phyloP scores from a whole-genome alignment of 64 coral and sea anemone species.

The Actinia equina region DNA sequence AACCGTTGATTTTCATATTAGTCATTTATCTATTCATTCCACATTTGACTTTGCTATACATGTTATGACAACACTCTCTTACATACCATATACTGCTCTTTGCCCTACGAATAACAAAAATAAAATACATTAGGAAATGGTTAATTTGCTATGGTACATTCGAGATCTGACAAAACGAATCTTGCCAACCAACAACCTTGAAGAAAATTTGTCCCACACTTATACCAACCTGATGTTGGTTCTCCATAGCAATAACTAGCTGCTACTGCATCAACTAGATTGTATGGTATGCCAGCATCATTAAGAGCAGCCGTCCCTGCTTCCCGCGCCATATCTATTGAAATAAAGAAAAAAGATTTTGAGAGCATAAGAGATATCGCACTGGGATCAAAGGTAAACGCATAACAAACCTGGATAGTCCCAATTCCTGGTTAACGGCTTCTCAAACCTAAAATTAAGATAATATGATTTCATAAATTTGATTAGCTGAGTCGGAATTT shows the following conservation, averaged over 20 bases:
- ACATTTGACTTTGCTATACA: not conserved
- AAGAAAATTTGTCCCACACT: not conserved
- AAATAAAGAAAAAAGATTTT: not conserved
- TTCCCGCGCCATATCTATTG: constrained; percentile 75
- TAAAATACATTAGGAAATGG: not conserved
- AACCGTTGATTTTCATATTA: not conserved
- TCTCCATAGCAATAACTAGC: constrained; percentile 93
- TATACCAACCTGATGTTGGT: constrained; percentile 61
- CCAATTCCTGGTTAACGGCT: constrained; percentile 55
- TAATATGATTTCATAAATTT: not conserved
- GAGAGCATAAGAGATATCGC: no score
- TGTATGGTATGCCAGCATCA: constrained; percentile 72
- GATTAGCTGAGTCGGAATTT: not conserved
- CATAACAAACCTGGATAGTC: constrained; percentile 40
- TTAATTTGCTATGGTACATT: not conserved
- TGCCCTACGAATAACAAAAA: constrained; percentile 50
- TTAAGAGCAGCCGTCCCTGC: constrained; percentile 64
- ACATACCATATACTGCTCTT: constrained; percentile 85
- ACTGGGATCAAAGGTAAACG: no score
- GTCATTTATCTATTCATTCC: not conserved
- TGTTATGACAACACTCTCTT: not conserved
- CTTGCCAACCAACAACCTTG: not conserved
- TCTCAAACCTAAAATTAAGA: constrained; percentile 52
- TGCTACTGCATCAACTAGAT: constrained; percentile 66
- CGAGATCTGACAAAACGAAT: not conserved